These are phyloP conservation scores for Tromatobia lineatoria DNA, from an alignment of 2,888 invertebrate species.

Conservation along the genomic window DNA sequence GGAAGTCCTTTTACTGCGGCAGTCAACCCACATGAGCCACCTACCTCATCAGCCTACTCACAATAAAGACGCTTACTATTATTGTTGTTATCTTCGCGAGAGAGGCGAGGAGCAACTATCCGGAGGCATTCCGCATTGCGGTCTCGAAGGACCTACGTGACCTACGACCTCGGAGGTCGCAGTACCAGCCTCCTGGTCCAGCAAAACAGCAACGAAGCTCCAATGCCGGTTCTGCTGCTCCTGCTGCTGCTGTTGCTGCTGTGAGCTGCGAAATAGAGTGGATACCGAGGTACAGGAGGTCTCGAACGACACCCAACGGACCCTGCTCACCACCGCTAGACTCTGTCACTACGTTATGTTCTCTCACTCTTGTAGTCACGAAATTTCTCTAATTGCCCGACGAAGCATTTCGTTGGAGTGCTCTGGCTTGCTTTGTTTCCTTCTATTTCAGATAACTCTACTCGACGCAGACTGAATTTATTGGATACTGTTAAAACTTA, in stretches of 20 bases:
- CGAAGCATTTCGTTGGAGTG: constrained; percentile 26
- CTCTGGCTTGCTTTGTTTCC: constrained; percentile 8
- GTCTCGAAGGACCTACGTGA: constrained; percentile 75
- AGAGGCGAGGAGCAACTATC: constrained; percentile 48
- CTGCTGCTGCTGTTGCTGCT: constrained; percentile 6
- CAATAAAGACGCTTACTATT: constrained; percentile 63
- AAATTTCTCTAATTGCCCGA: constrained; percentile 47
- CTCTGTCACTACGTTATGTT: not conserved
- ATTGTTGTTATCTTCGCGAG: constrained; percentile 68
- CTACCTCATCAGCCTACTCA: constrained; percentile 45
- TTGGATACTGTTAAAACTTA: not conserved
- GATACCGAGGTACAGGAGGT: constrained; percentile 18
- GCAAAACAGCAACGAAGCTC: constrained; percentile 1
- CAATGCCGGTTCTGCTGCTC: constrained; percentile 30
- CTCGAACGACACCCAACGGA: constrained; percentile 56
- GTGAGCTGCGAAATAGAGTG: constrained; percentile 28
- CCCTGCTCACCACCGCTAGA: constrained; percentile 5
- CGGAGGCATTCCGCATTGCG: constrained; percentile 71
- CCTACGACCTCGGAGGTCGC: constrained; percentile 70
- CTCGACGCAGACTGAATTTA: not conserved
- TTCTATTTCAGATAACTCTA: not conserved
- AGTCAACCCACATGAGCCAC: not conserved
- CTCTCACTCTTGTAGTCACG: constrained; percentile 9
- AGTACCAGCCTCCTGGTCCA: constrained; percentile 39
- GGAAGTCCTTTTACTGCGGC: not conserved